Base-by-base conservation (phyloP, 2,797 vertebrate genomes). In the Novumbra hubbsi region DNA sequence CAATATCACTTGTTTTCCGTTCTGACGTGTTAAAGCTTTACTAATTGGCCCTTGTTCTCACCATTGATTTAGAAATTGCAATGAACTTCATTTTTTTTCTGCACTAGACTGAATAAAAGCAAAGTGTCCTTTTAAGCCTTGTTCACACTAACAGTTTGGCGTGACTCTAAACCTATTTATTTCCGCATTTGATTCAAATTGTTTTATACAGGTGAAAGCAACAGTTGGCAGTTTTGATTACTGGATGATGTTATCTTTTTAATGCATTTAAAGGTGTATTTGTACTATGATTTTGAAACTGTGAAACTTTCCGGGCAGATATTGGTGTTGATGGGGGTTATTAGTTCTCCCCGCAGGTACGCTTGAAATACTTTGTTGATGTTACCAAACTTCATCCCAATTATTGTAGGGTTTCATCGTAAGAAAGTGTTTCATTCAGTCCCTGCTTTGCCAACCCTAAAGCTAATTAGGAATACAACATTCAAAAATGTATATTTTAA, bases 1-100 rank as follows among this genome's bases (percentile, higher is more conserved):
- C 71, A 76, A 30, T 63, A 76, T 71, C 32, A 79, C 72, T 69
- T 78, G 72, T 76, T 83, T 78, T 80, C 74, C 79, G 32, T 19
- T 6, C 7, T 71, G 27, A 74, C 71, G 45, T 74, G 74, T 69
- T 81, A 28, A 81, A 82, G 70, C 28, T 71, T 65, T 41, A 70
- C 24, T 50, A 21, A 62, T 79, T 67, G 21, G 1, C 74, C 32
- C 30, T 77, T 52, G 68, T 66, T 79, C 80, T 38, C 34, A 69
- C 57, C 19, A 72, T 70, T 64, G 50, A 17, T 63, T 72, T 41
- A 72, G 55, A 78, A 75, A 38, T 78, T 74, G 38, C 74, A 57
- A 8, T 72, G 28, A 52, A 7, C 68, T 19, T 38, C 21, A 38
- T 55, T 38, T 28, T 27, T 27, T 12, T 17, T 68, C 5, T 4